Evolutionary conservation across 2,113 vertebrate species (phyloP), one percentile per base, ranked within the genome.

Genomic region (Porphyrio hochstetteri): DNA sequence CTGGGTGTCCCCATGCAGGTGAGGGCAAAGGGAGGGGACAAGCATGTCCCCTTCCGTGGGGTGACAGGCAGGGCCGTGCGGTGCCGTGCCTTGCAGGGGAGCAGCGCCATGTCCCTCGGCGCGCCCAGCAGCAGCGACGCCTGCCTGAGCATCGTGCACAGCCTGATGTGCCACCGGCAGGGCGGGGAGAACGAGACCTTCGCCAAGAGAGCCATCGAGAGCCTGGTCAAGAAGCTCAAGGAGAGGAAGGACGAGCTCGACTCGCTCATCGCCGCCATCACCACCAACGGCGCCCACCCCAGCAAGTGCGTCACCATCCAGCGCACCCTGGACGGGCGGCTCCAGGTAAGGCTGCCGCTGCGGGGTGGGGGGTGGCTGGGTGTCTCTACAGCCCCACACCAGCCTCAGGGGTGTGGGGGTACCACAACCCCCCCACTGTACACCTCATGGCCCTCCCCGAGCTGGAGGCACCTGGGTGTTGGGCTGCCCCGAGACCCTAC

Each of bases 281-380:
- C 98, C 94, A 98, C 98, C 88, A 98, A 98, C 23, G 98, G 98
- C 2, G 97, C 98, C 11, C 98, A 98, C 65, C 98, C 98, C 88
- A 98, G 98, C 97, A 98, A 98, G 90, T 99, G 98, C 7, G 98
- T 99, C 21, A 99, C 98, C 87, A 98, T 98, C 75, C 98, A 98
- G 97, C 98, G 98, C 94, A 99, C 98, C 11, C 87, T 98, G 55
- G 98, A 98, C 19, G 98, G 98, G 59, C 90, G 98, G 33, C 96
- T 98, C 33, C 98, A 98, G 98, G 98, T 98, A 93, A 52, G n/a
- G n/a, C n/a, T n/a, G n/a, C n/a, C n/a, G n/a, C n/a, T n/a, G n/a
- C n/a, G n/a, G 16, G 48, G n/a, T 13, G 11, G 5, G 7, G 9
- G n/a, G 20, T 14, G 20, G 3, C 31, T 11, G 24, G 28, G 44